A percentile compares a stretch with the other conserved stretches of the same genome.
Conservation (phyloP, 2,888 invertebrate species). For the Disparrhopalites patrizii region DNA sequence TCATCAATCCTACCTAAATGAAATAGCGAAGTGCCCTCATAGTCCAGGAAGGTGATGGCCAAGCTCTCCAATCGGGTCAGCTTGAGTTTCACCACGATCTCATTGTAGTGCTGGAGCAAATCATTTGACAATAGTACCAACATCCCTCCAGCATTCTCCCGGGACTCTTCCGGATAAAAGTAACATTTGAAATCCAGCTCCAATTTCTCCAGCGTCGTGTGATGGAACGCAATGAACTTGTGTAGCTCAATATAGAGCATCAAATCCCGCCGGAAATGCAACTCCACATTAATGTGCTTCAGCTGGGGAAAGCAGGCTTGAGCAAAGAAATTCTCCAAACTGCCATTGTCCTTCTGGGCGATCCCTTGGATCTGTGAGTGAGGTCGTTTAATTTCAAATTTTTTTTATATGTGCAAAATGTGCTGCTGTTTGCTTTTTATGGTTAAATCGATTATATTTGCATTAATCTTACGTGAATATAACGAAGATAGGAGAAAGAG, state of each 20-base stretch:
- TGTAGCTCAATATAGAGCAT: background rate
- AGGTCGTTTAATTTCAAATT: no score
- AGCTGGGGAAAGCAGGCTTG: background rate
- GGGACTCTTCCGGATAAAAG: background rate
- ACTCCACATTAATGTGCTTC: background rate
- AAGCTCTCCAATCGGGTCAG: background rate
- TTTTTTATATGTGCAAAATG: no score
- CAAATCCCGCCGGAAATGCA: background rate
- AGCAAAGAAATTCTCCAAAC: no score
- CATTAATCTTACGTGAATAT: no score
- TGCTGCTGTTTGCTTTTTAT: no score
- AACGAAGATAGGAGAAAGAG: no score
- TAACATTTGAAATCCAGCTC: conserved; percentile 4
- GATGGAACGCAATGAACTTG: background rate
- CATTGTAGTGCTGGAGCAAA: background rate
- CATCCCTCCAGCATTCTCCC: conserved; percentile 8
- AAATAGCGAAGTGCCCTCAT: background rate
- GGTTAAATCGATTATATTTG: no score
- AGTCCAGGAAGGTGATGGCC: background rate
- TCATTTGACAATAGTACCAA: background rate
- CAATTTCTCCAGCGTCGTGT: background rate
- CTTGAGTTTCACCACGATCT: background rate
- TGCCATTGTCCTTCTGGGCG: no score
- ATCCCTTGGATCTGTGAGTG: no score
- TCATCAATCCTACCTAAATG: no score